Evolutionary conservation across 2,888 invertebrate genomes (phyloP).

Genomic region (Mechanitis mazaeus): DNA sequence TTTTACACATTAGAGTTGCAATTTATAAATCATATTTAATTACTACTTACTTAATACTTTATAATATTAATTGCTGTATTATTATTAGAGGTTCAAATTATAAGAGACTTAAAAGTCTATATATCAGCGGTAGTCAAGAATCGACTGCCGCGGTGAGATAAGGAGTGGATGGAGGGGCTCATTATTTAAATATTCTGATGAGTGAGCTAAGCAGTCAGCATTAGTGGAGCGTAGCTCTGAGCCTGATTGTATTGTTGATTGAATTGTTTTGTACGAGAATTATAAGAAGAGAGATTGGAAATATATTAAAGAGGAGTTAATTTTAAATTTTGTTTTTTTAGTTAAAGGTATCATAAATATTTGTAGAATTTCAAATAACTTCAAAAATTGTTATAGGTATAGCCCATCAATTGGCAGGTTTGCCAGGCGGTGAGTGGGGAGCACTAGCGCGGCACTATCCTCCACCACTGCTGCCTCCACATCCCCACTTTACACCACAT

Average conservation of each 20-base stretch:
- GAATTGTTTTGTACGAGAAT: constrained; percentile 40
- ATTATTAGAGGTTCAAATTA: too few relatives aligned
- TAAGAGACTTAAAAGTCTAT: constrained; percentile 1
- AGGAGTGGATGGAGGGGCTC: constrained; percentile 51
- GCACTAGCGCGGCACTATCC: constrained; percentile 79
- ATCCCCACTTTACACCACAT: constrained; percentile 77
- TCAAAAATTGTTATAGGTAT: constrained; percentile 74
- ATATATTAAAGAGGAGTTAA: background rate
- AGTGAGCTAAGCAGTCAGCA: constrained; percentile 63
- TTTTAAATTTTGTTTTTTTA: background rate
- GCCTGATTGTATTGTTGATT: constrained; percentile 65
- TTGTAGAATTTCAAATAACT: background rate
- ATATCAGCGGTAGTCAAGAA: constrained; percentile 26
- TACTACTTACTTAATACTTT: too few relatives aligned
- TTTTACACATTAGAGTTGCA: background rate
- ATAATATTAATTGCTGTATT: too few relatives aligned
- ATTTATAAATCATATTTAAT: too few relatives aligned
- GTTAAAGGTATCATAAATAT: too few relatives aligned
- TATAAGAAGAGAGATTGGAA: background rate
- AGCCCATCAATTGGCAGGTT: constrained; percentile 83
- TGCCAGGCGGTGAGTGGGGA: constrained; percentile 81
- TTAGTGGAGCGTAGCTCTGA: constrained; percentile 60
- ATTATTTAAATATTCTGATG: constrained; percentile 72
- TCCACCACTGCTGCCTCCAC: constrained; percentile 67
- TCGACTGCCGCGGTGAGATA: constrained; percentile 62